Percentiles rank a stretch among this genome's conserved stretches.
phyloP scores from a whole-genome alignment of 2,888 invertebrate genomes.

The Ommatoiulus sabulosus region DNA sequence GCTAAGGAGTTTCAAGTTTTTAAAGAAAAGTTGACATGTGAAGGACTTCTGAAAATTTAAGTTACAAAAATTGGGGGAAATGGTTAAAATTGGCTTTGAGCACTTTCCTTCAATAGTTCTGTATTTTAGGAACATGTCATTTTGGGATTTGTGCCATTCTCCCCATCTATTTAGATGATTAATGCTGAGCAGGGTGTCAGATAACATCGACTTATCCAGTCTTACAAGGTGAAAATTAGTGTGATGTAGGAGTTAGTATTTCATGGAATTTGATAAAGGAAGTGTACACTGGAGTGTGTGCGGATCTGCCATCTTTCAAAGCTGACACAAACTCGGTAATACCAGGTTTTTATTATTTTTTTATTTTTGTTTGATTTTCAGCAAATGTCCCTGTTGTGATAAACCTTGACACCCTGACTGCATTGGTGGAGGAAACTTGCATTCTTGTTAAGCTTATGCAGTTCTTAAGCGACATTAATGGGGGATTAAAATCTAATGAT shows the following conservation, averaged over 20 bases:
- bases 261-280: background rate
- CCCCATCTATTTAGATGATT: too few relatives aligned
- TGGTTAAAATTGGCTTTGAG: too few relatives aligned
- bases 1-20: too few relatives aligned
- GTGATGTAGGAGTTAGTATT: too few relatives aligned
- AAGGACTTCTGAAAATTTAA: too few relatives aligned
- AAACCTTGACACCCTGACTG: background rate
- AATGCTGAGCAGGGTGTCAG: background rate
- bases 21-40: too few relatives aligned
- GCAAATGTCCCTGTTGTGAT: background rate
- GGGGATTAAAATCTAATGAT: background rate
- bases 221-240: too few relatives aligned
- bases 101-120: too few relatives aligned
- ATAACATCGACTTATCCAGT: too few relatives aligned
- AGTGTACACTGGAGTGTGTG: background rate
- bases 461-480: background rate
- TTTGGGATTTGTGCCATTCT: too few relatives aligned
- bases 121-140: too few relatives aligned
- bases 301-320: background rate
- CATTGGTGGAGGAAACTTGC: background rate
- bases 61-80: too few relatives aligned
- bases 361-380: slow-evolving; percentile 39
- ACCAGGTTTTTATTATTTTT: slow-evolving; percentile 47
- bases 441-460: background rate
- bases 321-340: background rate